Conservation (phyloP, 2,888 invertebrate genomes). For the Agapostemon virescens region DNA sequence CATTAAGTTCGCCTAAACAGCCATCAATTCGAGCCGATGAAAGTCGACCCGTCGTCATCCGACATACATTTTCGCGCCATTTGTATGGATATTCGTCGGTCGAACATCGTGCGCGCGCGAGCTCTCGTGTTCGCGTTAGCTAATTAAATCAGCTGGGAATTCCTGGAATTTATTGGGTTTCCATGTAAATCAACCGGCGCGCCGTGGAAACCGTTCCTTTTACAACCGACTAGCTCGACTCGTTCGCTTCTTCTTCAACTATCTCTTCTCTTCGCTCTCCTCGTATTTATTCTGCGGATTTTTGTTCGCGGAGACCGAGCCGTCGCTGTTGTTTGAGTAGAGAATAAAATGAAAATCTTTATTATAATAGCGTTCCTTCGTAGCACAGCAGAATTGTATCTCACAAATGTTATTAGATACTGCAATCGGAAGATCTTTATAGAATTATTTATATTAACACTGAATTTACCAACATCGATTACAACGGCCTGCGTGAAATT, state of each 20-base stretch:
- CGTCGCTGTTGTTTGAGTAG: background rate
- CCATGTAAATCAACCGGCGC: constrained; percentile 70
- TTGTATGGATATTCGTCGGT: constrained; percentile 69
- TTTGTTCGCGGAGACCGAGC: background rate
- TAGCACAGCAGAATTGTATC: background rate
- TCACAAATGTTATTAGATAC: too few species aligned
- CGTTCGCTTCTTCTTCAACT: background rate
- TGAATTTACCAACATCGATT: too few species aligned
- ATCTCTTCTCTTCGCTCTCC: background rate
- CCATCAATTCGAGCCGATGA: constrained; percentile 72
- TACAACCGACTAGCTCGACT: constrained; percentile 25
- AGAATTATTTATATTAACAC: background rate
- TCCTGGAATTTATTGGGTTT: constrained; percentile 73
- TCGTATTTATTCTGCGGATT: background rate
- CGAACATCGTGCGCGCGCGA: constrained; percentile 7
- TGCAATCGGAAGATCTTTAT: background rate
- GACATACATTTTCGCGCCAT: constrained; percentile 70
- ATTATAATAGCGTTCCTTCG: background rate
- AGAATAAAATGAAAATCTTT: constrained; percentile 2
- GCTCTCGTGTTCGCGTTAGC: constrained; percentile 43
- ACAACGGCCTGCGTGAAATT: too few species aligned
- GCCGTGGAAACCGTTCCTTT: constrained; percentile 10
- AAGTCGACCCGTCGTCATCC: constrained; percentile 59
- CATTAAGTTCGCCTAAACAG: constrained; percentile 65
- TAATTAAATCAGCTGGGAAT: constrained; percentile 75